Conservation (phyloP, 2,797 vertebrate genomes). For the Hephaestus fuliginosus region DNA sequence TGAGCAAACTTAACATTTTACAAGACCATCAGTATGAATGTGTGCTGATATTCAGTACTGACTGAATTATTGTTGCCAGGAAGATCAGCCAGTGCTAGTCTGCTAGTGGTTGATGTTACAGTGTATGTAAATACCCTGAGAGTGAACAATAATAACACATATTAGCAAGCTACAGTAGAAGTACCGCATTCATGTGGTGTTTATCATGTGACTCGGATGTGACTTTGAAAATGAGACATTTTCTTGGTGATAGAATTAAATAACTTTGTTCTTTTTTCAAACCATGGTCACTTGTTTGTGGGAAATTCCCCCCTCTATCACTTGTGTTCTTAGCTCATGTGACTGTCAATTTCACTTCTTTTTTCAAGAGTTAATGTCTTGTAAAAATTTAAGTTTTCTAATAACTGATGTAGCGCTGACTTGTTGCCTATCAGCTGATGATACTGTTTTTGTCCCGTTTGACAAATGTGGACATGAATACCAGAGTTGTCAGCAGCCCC, state of each 20-base stretch:
- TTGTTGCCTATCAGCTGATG: neutral
- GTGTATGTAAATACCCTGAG: neutral
- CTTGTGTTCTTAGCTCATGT: slow-evolving; percentile 7
- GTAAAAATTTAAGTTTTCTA: too few species aligned
- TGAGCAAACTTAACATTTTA: neutral
- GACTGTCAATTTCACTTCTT: slow-evolving; percentile 34
- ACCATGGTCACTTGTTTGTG: neutral
- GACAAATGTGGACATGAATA: neutral
- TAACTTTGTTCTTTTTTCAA: neutral
- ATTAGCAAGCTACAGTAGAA: neutral
- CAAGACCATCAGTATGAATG: too few species aligned
- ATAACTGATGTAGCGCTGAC: neutral
- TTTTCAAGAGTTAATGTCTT: neutral
- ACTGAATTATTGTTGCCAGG: neutral
- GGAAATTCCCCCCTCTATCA: neutral
- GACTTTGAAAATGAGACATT: neutral
- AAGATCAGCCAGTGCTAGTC: neutral
- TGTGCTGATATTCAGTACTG: slow-evolving; percentile 4
- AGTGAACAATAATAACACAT: neutral
- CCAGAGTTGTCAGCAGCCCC: neutral
- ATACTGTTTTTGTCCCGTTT: neutral
- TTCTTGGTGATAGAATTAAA: neutral
- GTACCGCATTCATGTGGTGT: neutral
- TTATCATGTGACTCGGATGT: neutral
- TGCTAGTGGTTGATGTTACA: neutral